Evolutionary conservation across 92 coral and sea anemone species (phyloP), one percentile per base, ranked within the genome.

Genomic region (Zoanthus gigantus): DNA sequence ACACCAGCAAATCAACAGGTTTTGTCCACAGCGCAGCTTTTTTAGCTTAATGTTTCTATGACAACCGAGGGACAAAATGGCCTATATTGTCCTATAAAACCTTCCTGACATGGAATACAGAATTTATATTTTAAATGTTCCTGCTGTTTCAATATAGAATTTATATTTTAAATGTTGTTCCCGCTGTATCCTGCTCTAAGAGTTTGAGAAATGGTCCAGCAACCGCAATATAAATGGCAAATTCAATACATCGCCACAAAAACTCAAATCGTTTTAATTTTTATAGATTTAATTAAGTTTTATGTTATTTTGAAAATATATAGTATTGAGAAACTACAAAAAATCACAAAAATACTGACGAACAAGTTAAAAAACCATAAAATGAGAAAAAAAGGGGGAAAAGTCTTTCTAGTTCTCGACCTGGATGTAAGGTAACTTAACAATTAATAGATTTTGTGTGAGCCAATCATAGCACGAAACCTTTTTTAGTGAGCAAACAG

Each of bases 1-100:
- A 10, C 82, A 77, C 82, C 82, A 28, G 82, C 47, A 31, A 54
- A 32, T 50, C 47, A 15, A 45, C 82, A 77, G 48, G 68, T 77
- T 54, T 4, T 34, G 4, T 13, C 1, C 17, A 69, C 42, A 6
- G 34, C 34, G 13, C 4, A 9, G 30, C 29, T 63, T 28, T 5
- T 63, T 63, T 69, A 6, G 16, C 74, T 44, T 69, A 69, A 29
- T 2, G 74, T 69, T 67, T 67, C 46, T 30, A 30, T 69, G 45
- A 9, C 7, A 69, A 69, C 31, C 74, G 11, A 8, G 14, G 30
- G 29, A 34, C 46, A 6, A 10, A 61, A 9, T 16, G 7, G 45
- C 1, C 74, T 28, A 12, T 44, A 69, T 8, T 17, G 30, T 69
- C 5, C 4, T 44, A 69, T 23, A 1, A 67, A 18, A 67, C 72